Evolutionary conservation across 2,797 vertebrate genomes (phyloP).

Genomic region (Clarias pachynema): DNA sequence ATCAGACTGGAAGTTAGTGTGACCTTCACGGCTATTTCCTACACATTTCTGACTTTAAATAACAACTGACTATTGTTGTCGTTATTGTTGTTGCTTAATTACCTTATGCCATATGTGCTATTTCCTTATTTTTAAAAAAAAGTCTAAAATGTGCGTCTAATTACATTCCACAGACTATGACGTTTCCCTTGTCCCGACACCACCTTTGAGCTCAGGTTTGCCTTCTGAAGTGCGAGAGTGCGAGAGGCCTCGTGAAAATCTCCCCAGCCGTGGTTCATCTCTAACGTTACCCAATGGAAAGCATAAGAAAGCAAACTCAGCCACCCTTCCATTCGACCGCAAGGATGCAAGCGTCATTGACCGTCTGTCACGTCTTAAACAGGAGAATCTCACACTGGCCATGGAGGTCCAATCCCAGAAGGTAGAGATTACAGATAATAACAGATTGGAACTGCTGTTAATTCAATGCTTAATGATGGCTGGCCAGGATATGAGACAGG

Average conservation of each 20-base stretch:
- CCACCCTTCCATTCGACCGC: conserved; percentile 56
- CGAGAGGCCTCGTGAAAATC: conserved; percentile 17
- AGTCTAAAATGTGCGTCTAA: not conserved
- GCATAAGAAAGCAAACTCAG: conserved; percentile 68
- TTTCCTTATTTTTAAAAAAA: too few species aligned
- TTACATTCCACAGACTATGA: conserved; percentile 17
- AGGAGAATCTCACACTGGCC: conserved; percentile 80
- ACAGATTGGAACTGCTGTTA: not conserved
- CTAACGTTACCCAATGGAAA: conserved; percentile 59
- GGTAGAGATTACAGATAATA: conserved; percentile 67
- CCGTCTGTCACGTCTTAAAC: conserved; percentile 71
- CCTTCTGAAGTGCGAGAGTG: conserved; percentile 17
- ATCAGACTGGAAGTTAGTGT: not conserved
- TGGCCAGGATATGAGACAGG: not conserved
- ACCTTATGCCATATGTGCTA: too few species aligned
- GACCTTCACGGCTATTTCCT: not conserved
- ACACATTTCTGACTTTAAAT: not conserved
- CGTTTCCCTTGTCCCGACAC: not conserved
- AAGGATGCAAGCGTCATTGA: conserved; percentile 66
- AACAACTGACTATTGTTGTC: not conserved
- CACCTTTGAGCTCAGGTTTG: conserved; percentile 18
- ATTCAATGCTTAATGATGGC: not conserved
- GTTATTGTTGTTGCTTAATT: too few species aligned
- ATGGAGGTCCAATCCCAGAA: conserved; percentile 90
- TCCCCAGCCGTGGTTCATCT: not conserved